A percentile compares a stretch with the other conserved stretches of the same genome.
These are phyloP conservation scores for Patagioenas fasciata DNA, from an alignment of 2,113 vertebrate genomes.

Conservation along the genomic window DNA sequence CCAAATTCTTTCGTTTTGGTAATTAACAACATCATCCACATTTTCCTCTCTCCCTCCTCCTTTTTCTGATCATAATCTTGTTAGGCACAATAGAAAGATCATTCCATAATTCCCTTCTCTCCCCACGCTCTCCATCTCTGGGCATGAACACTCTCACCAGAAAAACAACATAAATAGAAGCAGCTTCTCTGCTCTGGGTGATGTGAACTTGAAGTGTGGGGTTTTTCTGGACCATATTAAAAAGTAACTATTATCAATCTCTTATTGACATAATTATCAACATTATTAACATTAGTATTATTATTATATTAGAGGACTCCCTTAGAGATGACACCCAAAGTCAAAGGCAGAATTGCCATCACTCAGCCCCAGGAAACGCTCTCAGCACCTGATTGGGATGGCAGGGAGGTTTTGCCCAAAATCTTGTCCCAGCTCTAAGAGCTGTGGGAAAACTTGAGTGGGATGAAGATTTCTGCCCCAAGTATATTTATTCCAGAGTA, in stretches of 20 bases:
- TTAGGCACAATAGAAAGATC: not conserved
- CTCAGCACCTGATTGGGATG: not conserved
- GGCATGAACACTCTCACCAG: not conserved
- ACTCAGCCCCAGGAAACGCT: not conserved
- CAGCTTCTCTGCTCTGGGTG: not conserved
- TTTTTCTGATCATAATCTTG: constrained; percentile 5
- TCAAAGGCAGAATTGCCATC: not conserved
- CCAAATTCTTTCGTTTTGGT: constrained; percentile 6
- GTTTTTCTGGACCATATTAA: not conserved
- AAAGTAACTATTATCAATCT: not conserved
- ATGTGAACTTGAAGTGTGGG: not conserved
- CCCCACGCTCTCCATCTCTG: not conserved
- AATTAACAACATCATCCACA: not conserved
- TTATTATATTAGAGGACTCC: not conserved
- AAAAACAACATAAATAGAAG: not conserved
- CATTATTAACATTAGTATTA: not conserved
- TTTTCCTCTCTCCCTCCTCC: not conserved
- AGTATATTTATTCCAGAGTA: not conserved
- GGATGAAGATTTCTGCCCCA: not conserved
- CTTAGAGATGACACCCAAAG: not conserved
- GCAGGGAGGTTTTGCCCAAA: not conserved
- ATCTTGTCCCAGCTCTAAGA: not conserved
- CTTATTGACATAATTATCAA: not conserved
- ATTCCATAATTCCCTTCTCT: not conserved
- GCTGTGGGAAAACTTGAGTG: not conserved